These are phyloP conservation scores for Sphaerodactylus townsendi DNA, from an alignment of 2,113 vertebrate genomes.

Conservation along the genomic window DNA sequence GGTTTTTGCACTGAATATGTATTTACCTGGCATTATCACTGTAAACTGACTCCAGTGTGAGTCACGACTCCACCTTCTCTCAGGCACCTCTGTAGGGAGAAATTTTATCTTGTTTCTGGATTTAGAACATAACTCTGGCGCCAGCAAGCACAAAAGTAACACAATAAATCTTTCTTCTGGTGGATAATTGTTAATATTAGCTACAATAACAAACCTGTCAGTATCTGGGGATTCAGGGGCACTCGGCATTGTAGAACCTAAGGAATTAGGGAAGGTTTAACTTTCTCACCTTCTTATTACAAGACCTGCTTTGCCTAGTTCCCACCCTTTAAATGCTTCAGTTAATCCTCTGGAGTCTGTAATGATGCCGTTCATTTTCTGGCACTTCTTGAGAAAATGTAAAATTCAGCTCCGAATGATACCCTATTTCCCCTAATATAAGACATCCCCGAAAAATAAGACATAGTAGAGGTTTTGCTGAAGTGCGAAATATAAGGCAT, in stretches of 20 bases:
- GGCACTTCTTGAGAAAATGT: background rate
- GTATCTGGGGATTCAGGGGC: background rate
- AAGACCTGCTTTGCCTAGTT: background rate
- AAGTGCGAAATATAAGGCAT: too few relatives aligned
- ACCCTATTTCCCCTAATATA: too few relatives aligned
- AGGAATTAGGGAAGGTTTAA: background rate
- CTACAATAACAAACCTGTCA: constrained; percentile 30
- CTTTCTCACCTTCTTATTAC: background rate
- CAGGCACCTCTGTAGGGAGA: constrained; percentile 8
- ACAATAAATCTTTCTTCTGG: constrained; percentile 36
- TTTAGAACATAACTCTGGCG: constrained; percentile 35
- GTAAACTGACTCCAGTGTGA: constrained; percentile 23
- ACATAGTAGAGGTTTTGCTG: too few relatives aligned
- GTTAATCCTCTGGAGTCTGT: constrained; percentile 8
- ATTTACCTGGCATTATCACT: constrained; percentile 19
- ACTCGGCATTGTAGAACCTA: background rate
- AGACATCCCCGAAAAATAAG: too few relatives aligned
- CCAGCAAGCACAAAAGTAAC: constrained; percentile 23
- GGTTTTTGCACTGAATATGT: constrained; percentile 6
- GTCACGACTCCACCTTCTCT: constrained; percentile 21
- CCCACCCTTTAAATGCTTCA: background rate
- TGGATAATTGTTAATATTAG: constrained; percentile 30
- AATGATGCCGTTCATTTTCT: background rate
- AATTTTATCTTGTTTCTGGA: constrained; percentile 26
- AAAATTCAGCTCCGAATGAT: background rate